Conservation (phyloP, 2,797 vertebrate species). For the Smutsia gigantea region DNA sequence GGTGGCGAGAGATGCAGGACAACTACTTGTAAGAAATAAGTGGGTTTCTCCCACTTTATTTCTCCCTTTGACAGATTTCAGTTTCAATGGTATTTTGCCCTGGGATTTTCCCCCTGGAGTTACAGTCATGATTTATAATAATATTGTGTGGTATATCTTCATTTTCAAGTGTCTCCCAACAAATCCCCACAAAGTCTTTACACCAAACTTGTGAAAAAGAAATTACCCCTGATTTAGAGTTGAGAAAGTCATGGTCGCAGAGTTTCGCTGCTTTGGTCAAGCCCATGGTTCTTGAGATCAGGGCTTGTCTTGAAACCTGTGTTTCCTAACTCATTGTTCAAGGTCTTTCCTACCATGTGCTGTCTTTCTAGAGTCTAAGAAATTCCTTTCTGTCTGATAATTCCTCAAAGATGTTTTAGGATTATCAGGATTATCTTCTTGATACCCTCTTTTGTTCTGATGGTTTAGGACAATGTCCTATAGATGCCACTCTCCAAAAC, state of each 20-base stretch:
- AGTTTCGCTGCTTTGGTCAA: not conserved
- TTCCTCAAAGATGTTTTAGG: not conserved
- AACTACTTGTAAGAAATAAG: no score
- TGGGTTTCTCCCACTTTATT: no score
- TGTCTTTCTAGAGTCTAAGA: not conserved
- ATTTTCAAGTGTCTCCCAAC: not conserved
- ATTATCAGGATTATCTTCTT: not conserved
- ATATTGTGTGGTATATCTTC: not conserved
- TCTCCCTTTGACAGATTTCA: no score
- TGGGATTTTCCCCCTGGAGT: no score
- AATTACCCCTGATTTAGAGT: not conserved
- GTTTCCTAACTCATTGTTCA: not conserved
- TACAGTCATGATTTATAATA: not conserved
- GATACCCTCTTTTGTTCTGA: not conserved
- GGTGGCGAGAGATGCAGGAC: no score
- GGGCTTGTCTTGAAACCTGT: not conserved
- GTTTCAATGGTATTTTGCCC: no score
- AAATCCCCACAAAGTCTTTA: not conserved
- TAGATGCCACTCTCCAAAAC: not conserved
- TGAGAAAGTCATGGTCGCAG: not conserved
- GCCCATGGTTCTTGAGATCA: not conserved
- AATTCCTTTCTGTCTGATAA: not conserved
- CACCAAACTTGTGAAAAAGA: not conserved
- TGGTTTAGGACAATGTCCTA: not conserved
- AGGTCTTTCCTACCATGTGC: not conserved